Evolutionary conservation across 2,888 invertebrate species (phyloP).

Genomic region (Apomyelois bistriatella): DNA sequence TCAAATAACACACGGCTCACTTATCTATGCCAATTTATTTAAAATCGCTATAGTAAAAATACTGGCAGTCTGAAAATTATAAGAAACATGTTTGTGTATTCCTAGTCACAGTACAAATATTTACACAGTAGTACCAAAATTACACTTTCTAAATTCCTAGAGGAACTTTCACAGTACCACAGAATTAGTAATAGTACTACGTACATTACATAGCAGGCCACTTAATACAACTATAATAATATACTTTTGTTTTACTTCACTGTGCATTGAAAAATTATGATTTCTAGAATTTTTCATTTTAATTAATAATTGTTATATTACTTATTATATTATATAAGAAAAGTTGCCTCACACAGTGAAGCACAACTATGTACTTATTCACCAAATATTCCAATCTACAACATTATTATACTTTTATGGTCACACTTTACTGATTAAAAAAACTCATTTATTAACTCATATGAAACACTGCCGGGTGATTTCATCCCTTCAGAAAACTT

Average conservation of each 20-base stretch:
- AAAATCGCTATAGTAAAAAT: constrained; percentile 18
- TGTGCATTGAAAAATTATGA: neutral
- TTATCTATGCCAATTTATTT: neutral
- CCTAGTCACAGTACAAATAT: constrained; percentile 12
- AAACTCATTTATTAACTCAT: too few relatives aligned
- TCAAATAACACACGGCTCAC: neutral
- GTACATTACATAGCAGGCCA: neutral
- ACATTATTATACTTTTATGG: too few relatives aligned
- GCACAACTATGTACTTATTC: too few relatives aligned
- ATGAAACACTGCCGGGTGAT: too few relatives aligned
- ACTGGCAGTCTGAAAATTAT: constrained; percentile 26
- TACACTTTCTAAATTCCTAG: neutral
- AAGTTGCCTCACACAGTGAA: too few relatives aligned
- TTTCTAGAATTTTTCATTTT: too few relatives aligned
- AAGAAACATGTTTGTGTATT: constrained; percentile 9
- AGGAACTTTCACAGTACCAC: neutral
- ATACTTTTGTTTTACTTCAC: neutral
- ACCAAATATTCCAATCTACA: too few relatives aligned
- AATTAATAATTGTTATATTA: too few relatives aligned
- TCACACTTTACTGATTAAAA: too few relatives aligned
- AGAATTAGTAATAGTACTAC: neutral
- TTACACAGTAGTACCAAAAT: neutral
- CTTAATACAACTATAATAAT: neutral
- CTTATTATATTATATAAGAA: too few relatives aligned
- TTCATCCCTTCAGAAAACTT: too few relatives aligned